Conservation (phyloP, 2,888 invertebrate genomes). For the Leptopilina drosophilae region DNA sequence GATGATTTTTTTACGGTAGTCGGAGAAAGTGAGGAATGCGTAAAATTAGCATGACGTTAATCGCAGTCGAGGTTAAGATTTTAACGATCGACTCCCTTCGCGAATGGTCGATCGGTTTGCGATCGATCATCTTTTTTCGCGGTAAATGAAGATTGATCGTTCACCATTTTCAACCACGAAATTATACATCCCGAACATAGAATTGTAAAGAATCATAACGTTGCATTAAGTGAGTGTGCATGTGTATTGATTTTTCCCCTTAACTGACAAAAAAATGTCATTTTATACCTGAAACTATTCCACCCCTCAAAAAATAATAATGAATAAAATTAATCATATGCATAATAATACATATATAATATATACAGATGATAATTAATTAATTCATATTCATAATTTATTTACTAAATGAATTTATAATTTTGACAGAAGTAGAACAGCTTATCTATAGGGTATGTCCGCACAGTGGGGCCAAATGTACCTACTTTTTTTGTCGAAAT, state of each 20-base stretch:
- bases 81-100: constrained; percentile 37
- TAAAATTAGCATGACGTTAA: constrained; percentile 37
- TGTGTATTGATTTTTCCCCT: constrained; percentile 24
- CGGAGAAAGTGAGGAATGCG: constrained; percentile 36
- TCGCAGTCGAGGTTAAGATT: constrained; percentile 2
- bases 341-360: not conserved
- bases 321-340: not conserved
- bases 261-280: constrained; percentile 29
- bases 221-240: constrained; percentile 24
- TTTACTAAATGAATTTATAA: no score
- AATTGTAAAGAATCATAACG: constrained; percentile 23
- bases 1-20: constrained; percentile 41
- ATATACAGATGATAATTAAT: not conserved
- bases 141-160: constrained; percentile 53
- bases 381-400: not conserved
- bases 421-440: no score
- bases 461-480: no score
- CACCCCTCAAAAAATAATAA: not conserved
- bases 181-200: constrained; percentile 4
- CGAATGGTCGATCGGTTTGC: constrained; percentile 45
- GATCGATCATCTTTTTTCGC: constrained; percentile 53
- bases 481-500: no score
- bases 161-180: constrained; percentile 24
- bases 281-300: constrained; percentile 19
- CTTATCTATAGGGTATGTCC: no score